phyloP scores from a whole-genome alignment of 2,797 vertebrate species.

The Hozukius guyotensis region DNA sequence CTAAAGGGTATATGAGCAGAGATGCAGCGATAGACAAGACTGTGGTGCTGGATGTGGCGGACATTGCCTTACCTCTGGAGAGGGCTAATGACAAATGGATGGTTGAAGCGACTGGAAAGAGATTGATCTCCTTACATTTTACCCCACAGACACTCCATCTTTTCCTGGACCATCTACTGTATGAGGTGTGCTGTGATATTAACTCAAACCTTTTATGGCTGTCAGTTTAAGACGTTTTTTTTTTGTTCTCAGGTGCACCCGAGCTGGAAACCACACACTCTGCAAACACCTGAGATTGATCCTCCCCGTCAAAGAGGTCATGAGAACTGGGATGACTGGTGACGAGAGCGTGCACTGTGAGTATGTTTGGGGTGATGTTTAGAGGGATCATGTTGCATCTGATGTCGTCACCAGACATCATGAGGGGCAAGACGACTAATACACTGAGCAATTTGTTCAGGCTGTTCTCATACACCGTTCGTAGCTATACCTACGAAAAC shows the following conservation, averaged over 20 bases:
- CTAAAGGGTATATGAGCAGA: conserved; percentile 54
- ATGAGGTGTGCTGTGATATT: conserved; percentile 20
- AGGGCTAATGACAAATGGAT: conserved; percentile 68
- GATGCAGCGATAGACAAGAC: conserved; percentile 55
- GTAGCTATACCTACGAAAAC: rapidly evolving
- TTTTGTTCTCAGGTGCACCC: conserved; percentile 24
- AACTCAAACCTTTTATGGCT: conserved; percentile 22
- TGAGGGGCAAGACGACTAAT: background rate
- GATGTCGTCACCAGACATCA: conserved; percentile 35
- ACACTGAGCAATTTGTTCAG: background rate
- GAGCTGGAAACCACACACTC: conserved; percentile 37
- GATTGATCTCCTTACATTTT: conserved; percentile 56
- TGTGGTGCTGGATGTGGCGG: conserved; percentile 46
- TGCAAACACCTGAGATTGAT: conserved; percentile 51
- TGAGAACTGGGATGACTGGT: conserved; percentile 45
- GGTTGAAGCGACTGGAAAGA: conserved; percentile 38
- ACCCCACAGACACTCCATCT: conserved; percentile 34
- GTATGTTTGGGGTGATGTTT: conserved; percentile 16
- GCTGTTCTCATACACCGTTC: too few relatives aligned
- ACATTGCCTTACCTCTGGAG: conserved; percentile 68
- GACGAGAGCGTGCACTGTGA: conserved; percentile 15
- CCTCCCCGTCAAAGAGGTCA: conserved; percentile 39
- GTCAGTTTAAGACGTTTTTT: conserved; percentile 1
- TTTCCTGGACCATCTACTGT: conserved; percentile 1
- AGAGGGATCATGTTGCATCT: conserved; percentile 38